Conservation (phyloP, 2,797 vertebrate species). For the Craterocephalus amniculus region DNA sequence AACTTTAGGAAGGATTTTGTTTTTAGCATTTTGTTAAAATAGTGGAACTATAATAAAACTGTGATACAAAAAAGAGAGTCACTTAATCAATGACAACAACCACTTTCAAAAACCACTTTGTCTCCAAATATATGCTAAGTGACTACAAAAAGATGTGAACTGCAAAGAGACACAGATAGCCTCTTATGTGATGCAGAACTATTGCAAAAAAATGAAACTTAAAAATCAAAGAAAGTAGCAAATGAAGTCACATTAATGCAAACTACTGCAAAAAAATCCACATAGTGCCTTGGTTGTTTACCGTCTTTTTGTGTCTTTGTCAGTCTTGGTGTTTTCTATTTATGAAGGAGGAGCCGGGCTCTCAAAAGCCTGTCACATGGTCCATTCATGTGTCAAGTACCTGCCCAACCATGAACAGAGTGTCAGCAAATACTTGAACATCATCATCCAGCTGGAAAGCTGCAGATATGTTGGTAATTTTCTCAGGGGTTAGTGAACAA, state of each 20-base stretch:
- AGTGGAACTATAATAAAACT: not conserved
- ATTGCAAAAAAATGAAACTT: not conserved
- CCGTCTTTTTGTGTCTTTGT: not conserved
- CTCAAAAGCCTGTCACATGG: not conserved
- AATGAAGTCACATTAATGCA: not conserved
- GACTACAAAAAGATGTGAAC: not conserved
- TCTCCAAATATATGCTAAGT: not conserved
- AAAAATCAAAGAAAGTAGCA: not conserved
- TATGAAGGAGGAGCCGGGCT: not conserved
- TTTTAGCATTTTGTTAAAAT: not conserved
- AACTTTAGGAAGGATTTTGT: not conserved
- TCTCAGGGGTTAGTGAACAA: not conserved
- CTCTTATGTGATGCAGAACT: not conserved
- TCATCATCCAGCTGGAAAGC: not conserved
- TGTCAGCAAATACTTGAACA: constrained; percentile 2
- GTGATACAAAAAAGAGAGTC: not conserved
- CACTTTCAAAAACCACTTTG: not conserved
- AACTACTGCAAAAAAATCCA: not conserved
- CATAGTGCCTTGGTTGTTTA: not conserved
- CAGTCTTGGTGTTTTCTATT: not conserved
- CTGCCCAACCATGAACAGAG: not conserved
- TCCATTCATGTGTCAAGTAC: constrained; percentile 2
- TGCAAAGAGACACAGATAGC: not conserved
- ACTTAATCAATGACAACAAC: not conserved
- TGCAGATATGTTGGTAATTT: not conserved